Percentiles rank a stretch among this genome's conserved stretches.
These are phyloP conservation scores for Cherax destructor DNA, from an alignment of 1,140 invertebrate species.

Conservation along the genomic window DNA sequence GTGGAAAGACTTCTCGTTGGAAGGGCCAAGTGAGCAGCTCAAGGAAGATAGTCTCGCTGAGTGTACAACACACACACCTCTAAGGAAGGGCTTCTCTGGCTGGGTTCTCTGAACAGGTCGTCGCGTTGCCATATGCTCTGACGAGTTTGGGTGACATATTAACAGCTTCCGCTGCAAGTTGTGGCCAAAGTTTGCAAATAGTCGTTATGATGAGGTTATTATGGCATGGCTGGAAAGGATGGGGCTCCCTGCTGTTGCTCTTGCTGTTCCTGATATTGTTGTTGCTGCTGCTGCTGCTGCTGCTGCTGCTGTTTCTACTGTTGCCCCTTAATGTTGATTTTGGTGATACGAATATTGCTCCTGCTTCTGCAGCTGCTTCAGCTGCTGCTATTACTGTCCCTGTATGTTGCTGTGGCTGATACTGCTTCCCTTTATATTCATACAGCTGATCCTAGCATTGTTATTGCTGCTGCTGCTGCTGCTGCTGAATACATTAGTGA, in stretches of 20 bases:
- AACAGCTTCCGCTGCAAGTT: background rate
- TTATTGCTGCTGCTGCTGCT: background rate
- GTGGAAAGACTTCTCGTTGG: too few species aligned
- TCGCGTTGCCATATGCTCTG: background rate
- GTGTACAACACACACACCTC: too few species aligned
- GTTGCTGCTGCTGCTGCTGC: background rate
- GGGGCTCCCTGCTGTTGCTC: background rate
- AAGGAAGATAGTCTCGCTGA: too few species aligned
- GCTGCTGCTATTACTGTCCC: background rate
- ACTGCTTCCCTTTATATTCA: too few species aligned
- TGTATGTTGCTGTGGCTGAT: background rate
- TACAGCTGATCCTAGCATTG: background rate
- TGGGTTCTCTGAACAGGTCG: background rate
- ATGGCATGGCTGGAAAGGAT: background rate
- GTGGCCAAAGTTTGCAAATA: slow-evolving; percentile 10
- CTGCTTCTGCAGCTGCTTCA: background rate
- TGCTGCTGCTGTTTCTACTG: background rate
- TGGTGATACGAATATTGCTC: background rate
- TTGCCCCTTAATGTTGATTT: background rate
- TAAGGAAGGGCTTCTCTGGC: too few species aligned
- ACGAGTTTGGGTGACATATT: slow-evolving; percentile 6
- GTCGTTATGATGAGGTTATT: slow-evolving; percentile 16
- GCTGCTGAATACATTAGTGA: background rate
- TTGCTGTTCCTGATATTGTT: background rate
- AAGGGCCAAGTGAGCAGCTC: too few species aligned